Evolutionary conservation across 2,113 vertebrate genomes (phyloP).

Genomic region (Chaetodon trifascialis): DNA sequence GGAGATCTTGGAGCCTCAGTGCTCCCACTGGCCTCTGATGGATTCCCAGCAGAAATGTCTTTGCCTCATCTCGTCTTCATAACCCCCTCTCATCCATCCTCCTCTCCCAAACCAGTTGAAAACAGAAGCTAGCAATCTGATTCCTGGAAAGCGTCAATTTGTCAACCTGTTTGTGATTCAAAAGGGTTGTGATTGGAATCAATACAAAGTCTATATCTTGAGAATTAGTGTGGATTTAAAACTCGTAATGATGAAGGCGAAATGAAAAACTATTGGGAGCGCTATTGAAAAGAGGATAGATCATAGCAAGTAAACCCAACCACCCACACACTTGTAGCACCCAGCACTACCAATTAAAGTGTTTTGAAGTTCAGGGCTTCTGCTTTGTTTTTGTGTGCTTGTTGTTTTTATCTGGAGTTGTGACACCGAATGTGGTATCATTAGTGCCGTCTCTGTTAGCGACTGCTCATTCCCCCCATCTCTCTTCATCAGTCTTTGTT

Average conservation of each 20-base stretch:
- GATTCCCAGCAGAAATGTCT: constrained; percentile 25
- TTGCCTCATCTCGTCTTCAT: constrained; percentile 16
- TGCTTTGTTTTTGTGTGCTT: constrained; percentile 56
- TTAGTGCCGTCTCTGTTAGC: constrained; percentile 52
- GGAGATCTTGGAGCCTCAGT: constrained; percentile 27
- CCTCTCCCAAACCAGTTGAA: too few species aligned
- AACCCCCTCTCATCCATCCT: constrained; percentile 9
- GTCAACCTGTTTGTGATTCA: not conserved
- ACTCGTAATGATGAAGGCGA: not conserved
- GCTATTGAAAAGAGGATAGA: constrained; percentile 10
- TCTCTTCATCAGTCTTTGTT: constrained; percentile 49
- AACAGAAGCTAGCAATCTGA: not conserved
- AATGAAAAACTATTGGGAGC: constrained; percentile 3
- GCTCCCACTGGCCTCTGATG: constrained; percentile 35
- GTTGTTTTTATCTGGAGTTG: constrained; percentile 55
- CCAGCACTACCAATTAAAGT: constrained; percentile 74
- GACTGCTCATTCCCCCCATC: constrained; percentile 33
- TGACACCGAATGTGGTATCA: constrained; percentile 61
- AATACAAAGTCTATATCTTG: constrained; percentile 1
- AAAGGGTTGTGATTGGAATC: constrained; percentile 21
- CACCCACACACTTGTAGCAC: constrained; percentile 60
- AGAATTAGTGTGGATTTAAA: constrained; percentile 5
- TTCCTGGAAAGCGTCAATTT: not conserved
- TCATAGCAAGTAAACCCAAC: constrained; percentile 42
- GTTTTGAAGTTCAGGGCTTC: constrained; percentile 70